Conservation (phyloP, 1,140 invertebrate genomes). For the Odontomachus brunneus region DNA sequence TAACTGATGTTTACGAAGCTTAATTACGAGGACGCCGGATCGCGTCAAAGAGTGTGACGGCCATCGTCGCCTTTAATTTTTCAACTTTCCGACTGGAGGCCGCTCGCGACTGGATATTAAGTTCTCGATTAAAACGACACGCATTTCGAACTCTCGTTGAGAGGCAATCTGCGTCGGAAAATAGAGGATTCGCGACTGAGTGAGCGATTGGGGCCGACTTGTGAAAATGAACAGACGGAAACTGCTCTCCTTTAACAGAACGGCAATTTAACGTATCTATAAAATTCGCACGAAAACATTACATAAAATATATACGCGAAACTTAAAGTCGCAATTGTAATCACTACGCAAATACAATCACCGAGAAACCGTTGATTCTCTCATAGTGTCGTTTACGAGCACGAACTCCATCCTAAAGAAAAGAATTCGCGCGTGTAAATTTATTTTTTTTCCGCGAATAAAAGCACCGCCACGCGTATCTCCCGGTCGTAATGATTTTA, state of each 20-base stretch:
- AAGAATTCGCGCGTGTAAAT: constrained; percentile 8
- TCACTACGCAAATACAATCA: not conserved
- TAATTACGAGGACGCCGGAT: constrained; percentile 2
- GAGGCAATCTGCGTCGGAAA: constrained; percentile 1
- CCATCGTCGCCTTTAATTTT: not conserved
- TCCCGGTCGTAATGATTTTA: constrained; percentile 11
- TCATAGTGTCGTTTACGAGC: not conserved
- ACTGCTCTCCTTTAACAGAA: too few relatives aligned
- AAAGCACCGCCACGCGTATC: not conserved
- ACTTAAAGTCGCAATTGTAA: not conserved
- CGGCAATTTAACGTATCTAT: too few relatives aligned
- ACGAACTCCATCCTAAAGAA: not conserved
- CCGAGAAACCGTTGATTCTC: not conserved
- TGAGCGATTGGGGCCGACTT: not conserved
- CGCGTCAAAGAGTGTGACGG: not conserved
- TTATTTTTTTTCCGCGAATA: not conserved
- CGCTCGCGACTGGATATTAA: not conserved
- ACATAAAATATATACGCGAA: not conserved
- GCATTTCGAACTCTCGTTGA: not conserved
- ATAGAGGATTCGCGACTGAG: constrained; percentile 6
- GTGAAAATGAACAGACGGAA: too few relatives aligned
- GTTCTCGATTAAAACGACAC: not conserved
- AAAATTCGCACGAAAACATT: too few relatives aligned
- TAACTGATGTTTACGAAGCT: constrained; percentile 22
- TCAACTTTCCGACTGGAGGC: not conserved